Evolutionary conservation across 2,888 invertebrate genomes (phyloP).

Genomic region (Cerastis leucographa): DNA sequence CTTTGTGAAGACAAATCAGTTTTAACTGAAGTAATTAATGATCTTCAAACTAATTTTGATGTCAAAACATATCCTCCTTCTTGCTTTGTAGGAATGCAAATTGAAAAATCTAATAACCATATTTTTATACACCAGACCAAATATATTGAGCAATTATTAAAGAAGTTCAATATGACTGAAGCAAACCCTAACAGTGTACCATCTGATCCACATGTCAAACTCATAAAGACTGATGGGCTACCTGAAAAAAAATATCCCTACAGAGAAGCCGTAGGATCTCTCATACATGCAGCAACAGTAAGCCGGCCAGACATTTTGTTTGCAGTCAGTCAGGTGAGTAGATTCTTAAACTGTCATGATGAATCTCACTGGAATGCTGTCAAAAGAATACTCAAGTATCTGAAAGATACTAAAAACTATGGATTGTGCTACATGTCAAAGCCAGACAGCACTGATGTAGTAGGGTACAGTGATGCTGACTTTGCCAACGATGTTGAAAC

Average conservation of each 20-base stretch:
- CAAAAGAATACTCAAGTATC: background rate
- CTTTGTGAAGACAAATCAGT: no score
- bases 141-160: background rate
- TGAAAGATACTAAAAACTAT: background rate
- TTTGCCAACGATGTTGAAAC: background rate
- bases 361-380: background rate
- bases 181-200: no score
- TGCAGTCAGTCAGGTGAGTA: background rate
- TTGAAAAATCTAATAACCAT: no score
- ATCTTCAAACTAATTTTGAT: no score
- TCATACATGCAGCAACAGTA: background rate
- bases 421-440: background rate
- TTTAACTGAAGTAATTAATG: no score
- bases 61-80: no score
- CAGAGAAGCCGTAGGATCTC: background rate
- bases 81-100: no score
- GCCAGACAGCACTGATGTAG: background rate
- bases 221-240: background rate
- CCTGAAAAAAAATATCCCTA: background rate
- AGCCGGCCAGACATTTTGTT: background rate
- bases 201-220: constrained; percentile 1
- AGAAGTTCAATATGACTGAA: background rate
- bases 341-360: no score
- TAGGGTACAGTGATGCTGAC: background rate
- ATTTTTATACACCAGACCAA: no score